Percentiles rank a stretch among this genome's conserved stretches.
phyloP scores from a whole-genome alignment of 2,797 vertebrate species.

The Miichthys miiuy region DNA sequence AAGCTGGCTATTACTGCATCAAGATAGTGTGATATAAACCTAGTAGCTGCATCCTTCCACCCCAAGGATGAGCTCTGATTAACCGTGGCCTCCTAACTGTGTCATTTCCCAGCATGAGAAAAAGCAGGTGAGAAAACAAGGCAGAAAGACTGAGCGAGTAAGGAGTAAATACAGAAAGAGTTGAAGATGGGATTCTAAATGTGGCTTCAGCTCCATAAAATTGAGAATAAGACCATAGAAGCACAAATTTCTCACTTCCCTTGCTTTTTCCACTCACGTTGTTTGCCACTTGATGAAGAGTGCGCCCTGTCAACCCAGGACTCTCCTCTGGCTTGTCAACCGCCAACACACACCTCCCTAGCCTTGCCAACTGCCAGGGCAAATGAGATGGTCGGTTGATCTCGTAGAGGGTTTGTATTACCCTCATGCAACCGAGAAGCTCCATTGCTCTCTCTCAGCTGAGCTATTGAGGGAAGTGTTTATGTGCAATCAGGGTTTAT shows the following conservation, averaged over 20 bases:
- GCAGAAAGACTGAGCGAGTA: not conserved
- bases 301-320: conserved; percentile 59
- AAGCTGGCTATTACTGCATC: conserved; percentile 34
- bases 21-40: conserved; percentile 43
- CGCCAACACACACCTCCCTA: conserved; percentile 60
- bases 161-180: not conserved
- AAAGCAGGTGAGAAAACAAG: conserved; percentile 33
- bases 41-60: conserved; percentile 33
- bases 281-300: conserved; percentile 60
- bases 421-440: conserved; percentile 59
- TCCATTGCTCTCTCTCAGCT: conserved; percentile 59
- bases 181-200: not conserved
- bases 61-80: conserved; percentile 65
- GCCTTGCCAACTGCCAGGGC: conserved; percentile 70
- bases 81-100: conserved; percentile 68
- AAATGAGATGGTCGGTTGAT: conserved; percentile 74
- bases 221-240: conserved; percentile 4
- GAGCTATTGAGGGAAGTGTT: conserved; percentile 76
- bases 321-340: conserved; percentile 64
- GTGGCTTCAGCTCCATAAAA: not conserved
- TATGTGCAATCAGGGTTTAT: conserved; percentile 63
- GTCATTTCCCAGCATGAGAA: conserved; percentile 74
- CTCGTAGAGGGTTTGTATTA: conserved; percentile 64
- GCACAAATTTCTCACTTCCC: conserved; percentile 32
- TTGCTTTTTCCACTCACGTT: conserved; percentile 59